Evolutionary conservation across 2,888 invertebrate genomes (phyloP).

Genomic region (Leptopterna dolabrata): DNA sequence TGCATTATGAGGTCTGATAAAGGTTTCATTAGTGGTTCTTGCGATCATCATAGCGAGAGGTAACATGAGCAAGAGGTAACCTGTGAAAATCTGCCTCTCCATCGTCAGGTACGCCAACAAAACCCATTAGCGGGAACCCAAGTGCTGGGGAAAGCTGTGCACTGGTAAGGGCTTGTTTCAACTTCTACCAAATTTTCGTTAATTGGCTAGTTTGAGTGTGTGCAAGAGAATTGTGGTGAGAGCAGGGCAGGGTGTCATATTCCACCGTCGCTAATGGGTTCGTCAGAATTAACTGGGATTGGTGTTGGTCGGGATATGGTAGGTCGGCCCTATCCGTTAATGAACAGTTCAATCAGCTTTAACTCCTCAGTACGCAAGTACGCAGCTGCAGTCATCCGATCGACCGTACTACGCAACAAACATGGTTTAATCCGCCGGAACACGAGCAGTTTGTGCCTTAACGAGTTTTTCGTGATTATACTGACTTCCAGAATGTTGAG

Average conservation of each 20-base stretch:
- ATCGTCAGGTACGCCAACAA: not conserved
- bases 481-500: too few species aligned
- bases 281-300: conserved; percentile 9
- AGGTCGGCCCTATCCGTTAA: not conserved
- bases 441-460: not conserved
- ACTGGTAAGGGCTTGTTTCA: not conserved
- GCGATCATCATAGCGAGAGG: not conserved
- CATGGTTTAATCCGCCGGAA: not conserved
- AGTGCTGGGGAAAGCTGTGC: not conserved
- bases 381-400: not conserved
- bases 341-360: not conserved
- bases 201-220: conserved; percentile 17
- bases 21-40: not conserved
- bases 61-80: not conserved
- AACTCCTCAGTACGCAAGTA: not conserved
- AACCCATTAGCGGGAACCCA: conserved; percentile 3
- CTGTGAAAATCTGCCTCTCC: not conserved
- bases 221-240: not conserved
- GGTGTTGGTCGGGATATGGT: not conserved
- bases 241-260: not conserved
- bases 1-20: too few species aligned
- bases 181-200: conserved; percentile 4
- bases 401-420: not conserved
- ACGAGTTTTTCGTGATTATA: too few species aligned
- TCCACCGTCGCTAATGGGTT: not conserved